A percentile compares a stretch with the other conserved stretches of the same genome.
Evolutionary conservation across 2,888 invertebrate genomes (phyloP).

Genomic region (Drosophila subquinaria): DNA sequence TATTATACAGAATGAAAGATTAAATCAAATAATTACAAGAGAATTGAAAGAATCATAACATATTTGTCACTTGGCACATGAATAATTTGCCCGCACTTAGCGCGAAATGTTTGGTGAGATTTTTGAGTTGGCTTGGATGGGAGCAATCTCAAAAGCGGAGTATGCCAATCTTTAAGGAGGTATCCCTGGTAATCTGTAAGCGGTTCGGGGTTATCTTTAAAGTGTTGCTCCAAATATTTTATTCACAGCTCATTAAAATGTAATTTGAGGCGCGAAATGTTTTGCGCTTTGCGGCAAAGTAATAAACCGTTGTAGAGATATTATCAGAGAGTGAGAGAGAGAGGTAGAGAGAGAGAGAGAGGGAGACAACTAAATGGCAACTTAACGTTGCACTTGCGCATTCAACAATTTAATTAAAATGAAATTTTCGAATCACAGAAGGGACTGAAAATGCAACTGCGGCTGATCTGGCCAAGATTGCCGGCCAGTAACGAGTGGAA

Average conservation of each 20-base stretch:
- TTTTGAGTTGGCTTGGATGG: neutral
- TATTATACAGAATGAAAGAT: neutral
- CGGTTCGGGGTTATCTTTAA: conserved; percentile 44
- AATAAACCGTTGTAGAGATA: conserved; percentile 78
- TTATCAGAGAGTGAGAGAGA: conserved; percentile 40
- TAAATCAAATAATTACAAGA: neutral
- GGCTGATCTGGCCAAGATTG: conserved; percentile 41
- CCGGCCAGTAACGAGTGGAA: neutral
- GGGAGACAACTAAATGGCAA: conserved; percentile 58
- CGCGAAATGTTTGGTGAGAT: conserved; percentile 33
- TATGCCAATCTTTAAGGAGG: conserved; percentile 11
- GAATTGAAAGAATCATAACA: conserved; percentile 10
- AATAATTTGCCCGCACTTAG: conserved; percentile 68
- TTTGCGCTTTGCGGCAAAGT: conserved; percentile 53
- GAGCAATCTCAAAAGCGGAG: neutral
- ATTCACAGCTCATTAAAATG: conserved; percentile 80
- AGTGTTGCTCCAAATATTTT: conserved; percentile 74
- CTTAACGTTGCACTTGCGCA: conserved; percentile 70
- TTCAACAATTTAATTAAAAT: conserved; percentile 82
- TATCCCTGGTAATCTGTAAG: conserved; percentile 24
- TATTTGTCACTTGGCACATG: neutral
- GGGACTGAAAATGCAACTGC: conserved; percentile 45
- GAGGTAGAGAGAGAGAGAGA: conserved; percentile 6
- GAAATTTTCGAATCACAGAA: conserved; percentile 77
- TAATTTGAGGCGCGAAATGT: conserved; percentile 76